phyloP scores from a whole-genome alignment of 2,797 vertebrate genomes.

The Choloepus didactylus region DNA sequence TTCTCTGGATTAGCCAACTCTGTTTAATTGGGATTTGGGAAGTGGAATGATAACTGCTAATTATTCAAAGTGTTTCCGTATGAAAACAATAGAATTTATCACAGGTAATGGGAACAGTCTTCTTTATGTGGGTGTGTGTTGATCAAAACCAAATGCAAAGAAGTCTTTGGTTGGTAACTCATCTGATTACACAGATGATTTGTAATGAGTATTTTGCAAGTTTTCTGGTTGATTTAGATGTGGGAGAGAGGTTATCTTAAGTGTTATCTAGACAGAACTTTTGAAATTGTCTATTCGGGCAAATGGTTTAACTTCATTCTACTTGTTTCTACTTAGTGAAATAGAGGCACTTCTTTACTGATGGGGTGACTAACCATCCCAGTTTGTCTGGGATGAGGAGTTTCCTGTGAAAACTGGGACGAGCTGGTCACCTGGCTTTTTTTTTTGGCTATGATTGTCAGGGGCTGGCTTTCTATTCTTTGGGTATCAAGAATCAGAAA shows the following conservation, averaged over 20 bases:
- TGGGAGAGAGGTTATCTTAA: not conserved
- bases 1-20: conserved; percentile 12
- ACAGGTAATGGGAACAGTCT: not conserved
- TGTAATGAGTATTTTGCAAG: conserved; percentile 61
- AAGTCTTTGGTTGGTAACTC: not conserved
- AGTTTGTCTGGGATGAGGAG: not conserved
- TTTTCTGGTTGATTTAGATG: not conserved
- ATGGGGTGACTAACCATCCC: not conserved
- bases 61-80: conserved; percentile 42
- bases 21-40: conserved; percentile 42
- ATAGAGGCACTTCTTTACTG: not conserved
- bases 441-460: not conserved
- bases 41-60: not conserved
- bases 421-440: not conserved
- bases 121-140: conserved; percentile 42
- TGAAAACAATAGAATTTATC: conserved; percentile 52
- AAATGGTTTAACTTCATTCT: conserved; percentile 42
- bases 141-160: conserved; percentile 40
- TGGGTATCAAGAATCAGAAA: conserved; percentile 29
- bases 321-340: conserved; percentile 8
- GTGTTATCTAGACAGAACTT: not conserved
- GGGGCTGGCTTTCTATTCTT: not conserved
- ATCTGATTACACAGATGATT: not conserved
- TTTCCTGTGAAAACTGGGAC: not conserved
- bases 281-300: not conserved